phyloP scores from a whole-genome alignment of 2,797 vertebrate genomes.

The Neopelma chrysocephalum region DNA sequence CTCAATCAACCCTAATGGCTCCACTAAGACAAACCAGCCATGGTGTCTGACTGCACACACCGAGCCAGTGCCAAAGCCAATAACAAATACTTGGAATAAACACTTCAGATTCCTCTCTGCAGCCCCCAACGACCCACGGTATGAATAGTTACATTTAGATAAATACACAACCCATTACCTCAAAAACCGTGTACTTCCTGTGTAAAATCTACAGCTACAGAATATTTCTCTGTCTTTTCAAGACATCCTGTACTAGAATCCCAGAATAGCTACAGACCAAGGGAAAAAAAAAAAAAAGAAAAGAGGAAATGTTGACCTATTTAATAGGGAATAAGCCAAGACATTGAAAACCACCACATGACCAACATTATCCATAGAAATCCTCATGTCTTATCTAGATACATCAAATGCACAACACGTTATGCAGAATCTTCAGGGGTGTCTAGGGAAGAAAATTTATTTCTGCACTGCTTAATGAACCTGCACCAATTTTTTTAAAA shows the following conservation, averaged over 20 bases:
- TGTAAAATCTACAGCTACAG: background rate
- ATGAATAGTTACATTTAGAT: background rate
- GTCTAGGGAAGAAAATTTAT: background rate
- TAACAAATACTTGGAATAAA: background rate
- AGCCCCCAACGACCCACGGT: background rate
- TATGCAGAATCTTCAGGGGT: background rate
- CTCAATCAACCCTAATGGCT: background rate
- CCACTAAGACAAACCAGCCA: background rate
- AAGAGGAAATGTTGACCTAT: background rate
- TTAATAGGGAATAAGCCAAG: background rate
- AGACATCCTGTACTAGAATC: constrained; percentile 13
- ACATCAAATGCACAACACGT: background rate
- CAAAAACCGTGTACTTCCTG: background rate
- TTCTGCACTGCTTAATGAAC: background rate
- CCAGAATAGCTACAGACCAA: background rate
- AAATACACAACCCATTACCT: background rate
- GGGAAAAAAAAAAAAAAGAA: rapidly evolving
- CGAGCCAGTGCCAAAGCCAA: background rate
- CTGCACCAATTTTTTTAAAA: background rate
- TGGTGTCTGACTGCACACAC: background rate
- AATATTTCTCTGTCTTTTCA: background rate
- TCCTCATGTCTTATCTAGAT: background rate
- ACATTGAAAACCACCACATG: background rate
- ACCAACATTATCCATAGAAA: background rate
- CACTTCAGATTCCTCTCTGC: background rate